Percentiles rank a stretch among this genome's conserved stretches.
Evolutionary conservation across 2,113 vertebrate genomes (phyloP).

Genomic region (Pelodiscus sinensis): DNA sequence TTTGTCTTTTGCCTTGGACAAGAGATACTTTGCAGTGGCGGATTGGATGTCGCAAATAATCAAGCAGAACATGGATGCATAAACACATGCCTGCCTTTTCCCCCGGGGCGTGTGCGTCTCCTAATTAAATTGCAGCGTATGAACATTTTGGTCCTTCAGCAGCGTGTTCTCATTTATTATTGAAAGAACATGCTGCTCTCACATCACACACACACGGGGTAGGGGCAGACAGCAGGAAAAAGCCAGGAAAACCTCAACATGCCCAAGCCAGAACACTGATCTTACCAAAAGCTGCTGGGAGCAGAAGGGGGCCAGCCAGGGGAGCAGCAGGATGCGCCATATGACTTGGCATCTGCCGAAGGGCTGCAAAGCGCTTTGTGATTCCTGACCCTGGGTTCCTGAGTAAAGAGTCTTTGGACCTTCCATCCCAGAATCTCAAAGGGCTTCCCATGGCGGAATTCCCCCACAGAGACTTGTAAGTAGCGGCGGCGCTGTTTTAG

Average conservation of each 20-base stretch:
- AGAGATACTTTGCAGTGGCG: not conserved
- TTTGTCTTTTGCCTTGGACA: no score
- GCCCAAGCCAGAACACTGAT: not conserved
- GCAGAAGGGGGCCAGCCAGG: not conserved
- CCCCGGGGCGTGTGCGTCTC: slow-evolving; percentile 12
- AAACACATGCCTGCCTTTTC: not conserved
- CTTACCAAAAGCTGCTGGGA: not conserved
- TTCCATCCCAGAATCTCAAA: not conserved
- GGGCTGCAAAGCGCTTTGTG: not conserved
- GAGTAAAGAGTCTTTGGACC: no score
- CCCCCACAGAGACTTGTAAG: rapidly evolving
- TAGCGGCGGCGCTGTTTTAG: not conserved
- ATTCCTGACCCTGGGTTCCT: not conserved
- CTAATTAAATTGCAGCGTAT: slow-evolving; percentile 25
- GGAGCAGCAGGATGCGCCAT: not conserved
- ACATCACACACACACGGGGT: not conserved
- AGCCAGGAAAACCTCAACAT: not conserved
- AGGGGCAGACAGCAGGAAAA: not conserved
- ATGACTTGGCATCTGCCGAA: not conserved
- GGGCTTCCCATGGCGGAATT: rapidly evolving
- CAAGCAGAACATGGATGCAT: not conserved
- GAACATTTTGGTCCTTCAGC: not conserved
- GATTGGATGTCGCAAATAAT: not conserved
- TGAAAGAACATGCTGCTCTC: slow-evolving; percentile 52
- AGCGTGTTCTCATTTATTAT: slow-evolving; percentile 59